Evolutionary conservation across 2,797 vertebrate genomes (phyloP).

Genomic region (Sebastes cheni): DNA sequence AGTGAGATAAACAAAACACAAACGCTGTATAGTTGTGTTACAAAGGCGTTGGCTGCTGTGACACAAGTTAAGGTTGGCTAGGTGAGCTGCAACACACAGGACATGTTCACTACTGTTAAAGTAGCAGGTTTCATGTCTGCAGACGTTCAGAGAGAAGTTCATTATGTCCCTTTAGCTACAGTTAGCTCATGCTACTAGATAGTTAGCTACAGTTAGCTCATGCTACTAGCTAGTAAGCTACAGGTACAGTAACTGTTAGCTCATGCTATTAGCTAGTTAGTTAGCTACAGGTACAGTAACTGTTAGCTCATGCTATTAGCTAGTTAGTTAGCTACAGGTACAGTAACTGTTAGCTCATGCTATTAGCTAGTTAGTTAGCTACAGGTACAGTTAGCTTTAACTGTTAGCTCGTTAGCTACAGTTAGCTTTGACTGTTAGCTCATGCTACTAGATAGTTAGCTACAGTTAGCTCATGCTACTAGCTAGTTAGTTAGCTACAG

Average conservation of each 20-base stretch:
- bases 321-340: no score
- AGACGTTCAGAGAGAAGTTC: background rate
- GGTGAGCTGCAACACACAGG: background rate
- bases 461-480: no score
- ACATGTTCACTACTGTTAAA: background rate
- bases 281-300: background rate
- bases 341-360: no score
- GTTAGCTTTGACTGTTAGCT: background rate
- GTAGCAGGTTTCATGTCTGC: fast-evolving
- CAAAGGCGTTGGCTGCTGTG: conserved; percentile 60
- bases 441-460: no score
- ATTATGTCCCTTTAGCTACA: background rate
- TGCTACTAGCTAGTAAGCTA: no score
- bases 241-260: no score
- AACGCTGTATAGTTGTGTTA: background rate
- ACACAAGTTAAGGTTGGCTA: background rate
- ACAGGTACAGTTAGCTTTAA: background rate
- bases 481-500: background rate
- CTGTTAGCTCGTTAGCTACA: background rate
- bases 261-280: background rate
- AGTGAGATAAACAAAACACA: conserved; percentile 4
- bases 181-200: no score
- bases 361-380: no score
- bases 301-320: no score
- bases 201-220: conserved; percentile 4